These are phyloP conservation scores for Zaprionus kolodkinae DNA, from an alignment of 1,140 invertebrate species.

Conservation along the genomic window DNA sequence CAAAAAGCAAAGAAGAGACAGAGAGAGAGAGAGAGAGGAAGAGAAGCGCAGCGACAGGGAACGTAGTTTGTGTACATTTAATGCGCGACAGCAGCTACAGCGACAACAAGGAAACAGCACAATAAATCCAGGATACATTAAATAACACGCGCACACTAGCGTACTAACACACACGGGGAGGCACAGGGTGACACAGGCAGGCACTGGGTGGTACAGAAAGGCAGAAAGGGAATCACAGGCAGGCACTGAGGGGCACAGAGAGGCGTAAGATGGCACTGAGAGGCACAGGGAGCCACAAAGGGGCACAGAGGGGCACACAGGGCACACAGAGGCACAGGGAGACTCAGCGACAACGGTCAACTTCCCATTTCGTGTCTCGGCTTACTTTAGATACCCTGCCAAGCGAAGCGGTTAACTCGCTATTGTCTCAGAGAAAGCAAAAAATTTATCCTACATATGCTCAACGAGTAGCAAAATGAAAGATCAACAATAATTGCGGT, in stretches of 20 bases:
- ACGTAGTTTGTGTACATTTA: slow-evolving; percentile 77
- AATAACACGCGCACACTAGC: slow-evolving; percentile 58
- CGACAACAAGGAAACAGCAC: slow-evolving; percentile 75
- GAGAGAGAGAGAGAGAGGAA: slow-evolving; percentile 35
- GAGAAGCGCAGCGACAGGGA: slow-evolving; percentile 21
- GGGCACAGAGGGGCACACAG: slow-evolving; percentile 22
- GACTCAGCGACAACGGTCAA: slow-evolving; percentile 64
- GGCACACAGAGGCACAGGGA: not conserved
- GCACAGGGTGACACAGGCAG: not conserved
- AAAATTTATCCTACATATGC: not conserved
- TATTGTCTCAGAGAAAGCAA: not conserved
- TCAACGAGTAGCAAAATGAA: not conserved
- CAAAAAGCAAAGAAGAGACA: slow-evolving; percentile 29
- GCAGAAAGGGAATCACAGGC: too few relatives aligned
- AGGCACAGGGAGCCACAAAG: not conserved
- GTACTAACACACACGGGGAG: slow-evolving; percentile 39
- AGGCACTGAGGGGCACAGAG: slow-evolving; percentile 18
- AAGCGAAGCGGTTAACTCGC: not conserved
- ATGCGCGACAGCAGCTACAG: slow-evolving; percentile 68
- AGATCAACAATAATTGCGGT: not conserved
- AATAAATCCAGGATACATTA: slow-evolving; percentile 83
- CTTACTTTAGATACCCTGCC: slow-evolving; percentile 34
- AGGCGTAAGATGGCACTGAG: not conserved
- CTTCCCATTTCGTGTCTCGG: slow-evolving; percentile 71
- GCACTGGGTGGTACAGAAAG: too few relatives aligned